phyloP scores from a whole-genome alignment of 2,113 vertebrate genomes.

The Hucho hucho region DNA sequence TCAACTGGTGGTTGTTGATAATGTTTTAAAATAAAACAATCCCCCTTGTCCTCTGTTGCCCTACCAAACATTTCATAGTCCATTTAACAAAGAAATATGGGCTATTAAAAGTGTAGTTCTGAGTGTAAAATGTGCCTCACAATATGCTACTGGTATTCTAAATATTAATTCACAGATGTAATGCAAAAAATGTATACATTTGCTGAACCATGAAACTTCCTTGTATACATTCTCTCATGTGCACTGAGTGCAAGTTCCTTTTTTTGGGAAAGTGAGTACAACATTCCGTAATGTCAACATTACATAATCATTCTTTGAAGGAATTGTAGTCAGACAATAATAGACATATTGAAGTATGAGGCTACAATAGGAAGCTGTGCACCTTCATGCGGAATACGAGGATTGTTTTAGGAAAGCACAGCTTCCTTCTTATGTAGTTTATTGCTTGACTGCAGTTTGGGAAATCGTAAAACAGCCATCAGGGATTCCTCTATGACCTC shows the following conservation, averaged over 20 bases:
- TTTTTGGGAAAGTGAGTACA: conserved; percentile 7
- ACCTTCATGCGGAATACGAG: conserved; percentile 34
- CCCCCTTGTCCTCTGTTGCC: too few relatives aligned
- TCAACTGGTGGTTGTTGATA: too few relatives aligned
- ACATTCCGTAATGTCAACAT: conserved; percentile 1
- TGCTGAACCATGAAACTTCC: conserved; percentile 30
- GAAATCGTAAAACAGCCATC: conserved; percentile 42
- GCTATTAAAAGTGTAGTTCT: neutral
- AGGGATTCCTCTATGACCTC: conserved; percentile 12
- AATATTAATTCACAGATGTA: neutral
- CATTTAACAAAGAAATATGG: neutral
- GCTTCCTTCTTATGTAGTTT: conserved; percentile 59
- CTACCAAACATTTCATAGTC: too few relatives aligned
- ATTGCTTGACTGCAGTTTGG: conserved; percentile 31
- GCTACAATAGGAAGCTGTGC: conserved; percentile 52
- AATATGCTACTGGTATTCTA: neutral
- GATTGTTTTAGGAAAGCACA: conserved; percentile 76
- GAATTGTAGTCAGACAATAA: conserved; percentile 5
- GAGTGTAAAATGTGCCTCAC: neutral
- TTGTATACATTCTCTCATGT: conserved; percentile 22
- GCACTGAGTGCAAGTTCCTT: conserved; percentile 39
- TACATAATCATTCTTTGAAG: conserved; percentile 23
- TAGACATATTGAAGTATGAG: neutral
- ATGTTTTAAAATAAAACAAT: too few relatives aligned
- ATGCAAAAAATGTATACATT: too few relatives aligned